These are phyloP conservation scores for Hycleus phaleratus DNA, from an alignment of 1,140 invertebrate species.

Conservation along the genomic window DNA sequence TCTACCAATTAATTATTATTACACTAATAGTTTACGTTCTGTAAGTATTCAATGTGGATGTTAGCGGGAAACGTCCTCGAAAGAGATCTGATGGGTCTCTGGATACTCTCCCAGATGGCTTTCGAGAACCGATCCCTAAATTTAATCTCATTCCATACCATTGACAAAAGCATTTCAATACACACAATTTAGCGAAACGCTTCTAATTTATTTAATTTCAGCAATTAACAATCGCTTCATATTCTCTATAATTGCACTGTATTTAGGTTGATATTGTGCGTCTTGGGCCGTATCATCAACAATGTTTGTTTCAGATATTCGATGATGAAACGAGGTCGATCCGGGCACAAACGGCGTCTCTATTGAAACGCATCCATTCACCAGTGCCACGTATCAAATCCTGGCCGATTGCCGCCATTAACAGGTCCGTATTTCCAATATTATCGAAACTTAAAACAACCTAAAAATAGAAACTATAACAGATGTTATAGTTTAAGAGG, in stretches of 20 bases:
- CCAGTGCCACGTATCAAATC: slow-evolving; percentile 51
- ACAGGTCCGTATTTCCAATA: slow-evolving; percentile 5
- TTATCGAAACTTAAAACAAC: background rate
- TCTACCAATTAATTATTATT: slow-evolving; percentile 4
- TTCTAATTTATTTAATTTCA: background rate
- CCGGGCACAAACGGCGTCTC: slow-evolving; percentile 62
- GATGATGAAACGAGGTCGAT: slow-evolving; percentile 72
- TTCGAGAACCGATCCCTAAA: too few species aligned
- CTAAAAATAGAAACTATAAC: background rate
- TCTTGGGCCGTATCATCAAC: background rate
- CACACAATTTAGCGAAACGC: background rate
- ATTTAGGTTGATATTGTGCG: background rate
- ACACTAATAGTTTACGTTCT: background rate
- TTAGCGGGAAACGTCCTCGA: too few species aligned
- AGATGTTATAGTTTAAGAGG: background rate
- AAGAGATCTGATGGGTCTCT: too few species aligned
- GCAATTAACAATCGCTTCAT: background rate
- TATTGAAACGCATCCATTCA: slow-evolving; percentile 63
- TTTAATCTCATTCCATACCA: background rate
- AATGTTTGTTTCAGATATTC: slow-evolving; percentile 53
- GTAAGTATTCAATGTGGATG: slow-evolving; percentile 1
- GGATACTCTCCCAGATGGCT: too few species aligned
- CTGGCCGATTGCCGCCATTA: slow-evolving; percentile 8
- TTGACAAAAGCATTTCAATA: background rate
- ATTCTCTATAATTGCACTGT: background rate